Percentiles rank a stretch among this genome's conserved stretches.
These are phyloP conservation scores for Picus viridis DNA, from an alignment of 2,797 vertebrate genomes.

Conservation along the genomic window DNA sequence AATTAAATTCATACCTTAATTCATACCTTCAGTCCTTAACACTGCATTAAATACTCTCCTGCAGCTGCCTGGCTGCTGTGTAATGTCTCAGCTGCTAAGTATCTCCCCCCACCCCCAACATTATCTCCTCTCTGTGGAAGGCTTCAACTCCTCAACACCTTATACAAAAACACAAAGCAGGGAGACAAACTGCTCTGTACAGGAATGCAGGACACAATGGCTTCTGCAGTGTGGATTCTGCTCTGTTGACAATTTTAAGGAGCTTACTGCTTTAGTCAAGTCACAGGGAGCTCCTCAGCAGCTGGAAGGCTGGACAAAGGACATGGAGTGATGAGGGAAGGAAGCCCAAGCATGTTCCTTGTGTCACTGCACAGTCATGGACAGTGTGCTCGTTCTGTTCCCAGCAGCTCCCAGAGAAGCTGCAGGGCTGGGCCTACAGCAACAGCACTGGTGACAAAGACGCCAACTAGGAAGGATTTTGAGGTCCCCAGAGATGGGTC, in stretches of 20 bases:
- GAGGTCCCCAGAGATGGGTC: background rate
- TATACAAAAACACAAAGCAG: background rate
- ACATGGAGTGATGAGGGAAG: background rate
- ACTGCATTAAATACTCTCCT: background rate
- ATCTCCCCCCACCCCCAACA: background rate
- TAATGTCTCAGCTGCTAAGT: background rate
- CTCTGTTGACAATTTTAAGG: background rate
- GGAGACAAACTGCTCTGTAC: background rate
- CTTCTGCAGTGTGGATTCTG: background rate
- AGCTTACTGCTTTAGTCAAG: background rate
- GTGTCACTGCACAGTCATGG: background rate
- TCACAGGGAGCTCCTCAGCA: background rate
- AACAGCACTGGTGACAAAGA: background rate
- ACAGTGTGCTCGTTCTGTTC: background rate
- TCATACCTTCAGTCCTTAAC: background rate
- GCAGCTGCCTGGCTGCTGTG: background rate
- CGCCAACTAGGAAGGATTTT: background rate
- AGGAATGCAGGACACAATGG: background rate
- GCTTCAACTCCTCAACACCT: slow-evolving; percentile 32
- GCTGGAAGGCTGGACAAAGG: background rate
- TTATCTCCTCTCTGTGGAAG: background rate
- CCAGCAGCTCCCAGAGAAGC: background rate
- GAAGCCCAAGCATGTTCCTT: background rate
- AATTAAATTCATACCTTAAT: background rate
- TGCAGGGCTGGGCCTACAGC: background rate